Evolutionary conservation across 2,888 invertebrate genomes (phyloP), one percentile per base, ranked within the genome.

Genomic region (Unio delphinus): DNA sequence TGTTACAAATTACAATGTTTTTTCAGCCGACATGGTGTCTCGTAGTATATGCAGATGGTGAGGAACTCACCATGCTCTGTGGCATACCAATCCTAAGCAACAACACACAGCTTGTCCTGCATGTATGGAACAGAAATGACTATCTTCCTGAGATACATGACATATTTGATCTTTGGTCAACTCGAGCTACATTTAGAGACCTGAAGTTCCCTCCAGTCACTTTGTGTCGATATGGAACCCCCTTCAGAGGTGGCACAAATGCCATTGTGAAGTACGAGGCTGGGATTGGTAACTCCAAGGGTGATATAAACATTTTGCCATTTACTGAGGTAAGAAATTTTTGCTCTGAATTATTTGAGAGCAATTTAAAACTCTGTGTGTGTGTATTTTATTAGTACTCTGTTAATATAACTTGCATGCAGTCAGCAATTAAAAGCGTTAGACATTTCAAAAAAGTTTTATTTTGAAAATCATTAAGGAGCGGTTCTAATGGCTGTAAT

Each of bases 101-200:
- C 18, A 15, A 64, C 28, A 72, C 80, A 4, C 66, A 68, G 30
- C 63, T 76, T 55, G 63, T 69, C 18, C 54, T 80, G 3, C 67
- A 69, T 18, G 73, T 76, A 18, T 75, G 74, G 73, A 78, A 78
- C 68, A 72, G 72, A 69, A 72, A 78, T 62, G 75, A 72, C 61
- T 67, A 59, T 62, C 20, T 79, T 15, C 71, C 70, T 2, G 54
- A 69, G 18, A 55, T 58, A 6, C 55, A 64, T 34, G 68, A 70
- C 8, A 58, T 61, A 11, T 65, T 66, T n/a, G 17, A 64, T 7
- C 61, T 65, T 18, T 75, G 73, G 75, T 63, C 17, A 26, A 57
- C 69, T 2, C 20, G 26, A 15, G 75, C 75, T 26, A 56, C 59
- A 6, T 71, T 78, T 59, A 58, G 65, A 18, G 61, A 67, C 7